Conservation (phyloP, 2,797 vertebrate genomes). For the Champsocephalus esox region DNA sequence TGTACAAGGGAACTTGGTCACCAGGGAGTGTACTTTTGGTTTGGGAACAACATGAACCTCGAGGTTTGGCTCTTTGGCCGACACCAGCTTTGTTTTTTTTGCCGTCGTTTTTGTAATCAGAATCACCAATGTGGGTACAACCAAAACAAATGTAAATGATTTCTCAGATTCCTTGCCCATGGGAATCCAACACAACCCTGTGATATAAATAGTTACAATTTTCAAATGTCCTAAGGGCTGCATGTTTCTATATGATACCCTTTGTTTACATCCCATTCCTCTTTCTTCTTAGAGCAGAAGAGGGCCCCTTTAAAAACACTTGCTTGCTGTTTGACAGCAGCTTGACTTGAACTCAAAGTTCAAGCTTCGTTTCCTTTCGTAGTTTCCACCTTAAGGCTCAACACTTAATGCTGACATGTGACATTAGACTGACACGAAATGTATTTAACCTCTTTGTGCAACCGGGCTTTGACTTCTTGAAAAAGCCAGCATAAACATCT, state of each 20-base stretch:
- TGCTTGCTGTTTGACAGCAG: conserved; percentile 30
- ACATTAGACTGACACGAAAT: conserved; percentile 32
- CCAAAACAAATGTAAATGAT: too few species aligned
- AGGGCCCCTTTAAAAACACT: background rate
- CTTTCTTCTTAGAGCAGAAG: too few species aligned
- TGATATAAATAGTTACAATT: background rate
- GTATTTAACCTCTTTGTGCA: conserved; percentile 23
- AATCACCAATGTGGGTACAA: too few species aligned
- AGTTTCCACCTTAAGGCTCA: conserved; percentile 27
- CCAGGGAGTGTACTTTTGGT: too few species aligned
- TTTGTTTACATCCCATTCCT: background rate
- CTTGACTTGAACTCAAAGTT: conserved; percentile 27
- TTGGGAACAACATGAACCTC: too few species aligned
- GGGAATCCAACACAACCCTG: background rate
- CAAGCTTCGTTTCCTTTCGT: conserved; percentile 30
- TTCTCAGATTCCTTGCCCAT: too few species aligned
- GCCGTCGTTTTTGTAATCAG: too few species aligned
- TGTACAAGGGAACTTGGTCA: too few species aligned
- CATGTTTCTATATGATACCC: background rate
- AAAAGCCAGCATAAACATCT: background rate
- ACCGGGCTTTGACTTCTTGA: conserved; percentile 17
- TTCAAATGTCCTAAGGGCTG: background rate
- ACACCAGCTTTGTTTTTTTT: too few species aligned
- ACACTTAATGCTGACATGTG: conserved; percentile 32
- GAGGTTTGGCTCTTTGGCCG: too few species aligned